A percentile compares a stretch with the other conserved stretches of the same genome.
These are phyloP conservation scores for Lepeophtheirus nordmannii DNA, from an alignment of 2,888 invertebrate genomes.

Conservation along the genomic window DNA sequence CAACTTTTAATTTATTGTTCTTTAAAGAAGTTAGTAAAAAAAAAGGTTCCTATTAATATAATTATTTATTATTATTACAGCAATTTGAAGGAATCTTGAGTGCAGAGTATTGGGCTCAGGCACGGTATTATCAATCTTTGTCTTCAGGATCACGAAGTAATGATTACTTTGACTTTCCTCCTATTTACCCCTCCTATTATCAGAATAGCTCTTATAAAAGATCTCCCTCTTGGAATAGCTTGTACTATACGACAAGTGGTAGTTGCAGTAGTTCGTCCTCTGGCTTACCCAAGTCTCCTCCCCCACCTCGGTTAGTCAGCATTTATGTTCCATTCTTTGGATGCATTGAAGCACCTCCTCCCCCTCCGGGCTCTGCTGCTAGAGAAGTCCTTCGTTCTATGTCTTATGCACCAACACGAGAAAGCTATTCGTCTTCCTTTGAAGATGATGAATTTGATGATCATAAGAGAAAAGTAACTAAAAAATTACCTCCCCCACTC, in stretches of 20 bases:
- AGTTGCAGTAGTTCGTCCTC: not conserved
- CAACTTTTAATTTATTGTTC: too few relatives aligned
- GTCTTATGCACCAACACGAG: slow-evolving; percentile 15
- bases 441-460: not conserved
- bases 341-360: slow-evolving; percentile 11
- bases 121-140: not conserved
- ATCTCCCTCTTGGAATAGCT: not conserved
- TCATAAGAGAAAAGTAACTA: not conserved
- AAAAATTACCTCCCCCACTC: not conserved
- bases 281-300: not conserved
- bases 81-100: not conserved
- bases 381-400: slow-evolving; percentile 9
- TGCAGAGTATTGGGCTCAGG: slow-evolving; percentile 8
- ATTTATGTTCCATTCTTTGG: slow-evolving; percentile 21
- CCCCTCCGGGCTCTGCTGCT: slow-evolving; percentile 18
- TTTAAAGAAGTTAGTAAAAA: too few relatives aligned
- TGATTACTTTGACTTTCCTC: too few relatives aligned
- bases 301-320: not conserved
- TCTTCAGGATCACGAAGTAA: not conserved
- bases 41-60: too few relatives aligned
- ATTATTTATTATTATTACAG: not conserved
- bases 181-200: too few relatives aligned
- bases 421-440: slow-evolving; percentile 8
- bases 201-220: not conserved
- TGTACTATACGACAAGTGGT: not conserved